Evolutionary conservation across 1,140 invertebrate species (phyloP).

Genomic region (Drosophila mayri): DNA sequence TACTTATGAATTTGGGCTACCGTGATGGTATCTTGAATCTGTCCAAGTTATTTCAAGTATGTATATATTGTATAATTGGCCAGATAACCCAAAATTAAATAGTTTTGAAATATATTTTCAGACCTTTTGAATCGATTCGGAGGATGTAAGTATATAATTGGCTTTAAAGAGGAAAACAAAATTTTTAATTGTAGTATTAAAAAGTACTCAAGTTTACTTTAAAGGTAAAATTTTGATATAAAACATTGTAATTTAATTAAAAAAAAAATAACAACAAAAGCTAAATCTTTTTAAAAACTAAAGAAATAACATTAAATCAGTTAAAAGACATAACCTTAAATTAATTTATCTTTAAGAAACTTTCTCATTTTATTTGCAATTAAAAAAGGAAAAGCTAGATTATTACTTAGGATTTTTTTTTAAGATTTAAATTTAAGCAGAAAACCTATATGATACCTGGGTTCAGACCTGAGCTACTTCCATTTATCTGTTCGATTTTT

Average conservation of each 20-base stretch:
- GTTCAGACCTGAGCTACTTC: background rate
- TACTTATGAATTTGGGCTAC: conserved; percentile 27
- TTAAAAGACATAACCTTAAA: background rate
- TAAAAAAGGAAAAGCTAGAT: background rate
- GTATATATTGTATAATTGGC: background rate
- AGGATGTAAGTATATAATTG: background rate
- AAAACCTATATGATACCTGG: background rate
- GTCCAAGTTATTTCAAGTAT: conserved; percentile 8
- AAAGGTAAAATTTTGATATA: background rate
- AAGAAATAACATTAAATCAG: background rate
- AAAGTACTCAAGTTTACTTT: too few relatives aligned
- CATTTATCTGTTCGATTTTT: background rate
- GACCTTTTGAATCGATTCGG: background rate
- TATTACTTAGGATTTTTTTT: too few relatives aligned
- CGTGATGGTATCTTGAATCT: conserved; percentile 6
- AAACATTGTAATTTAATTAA: background rate
- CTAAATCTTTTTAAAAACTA: background rate
- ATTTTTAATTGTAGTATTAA: too few relatives aligned
- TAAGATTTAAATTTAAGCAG: too few relatives aligned
- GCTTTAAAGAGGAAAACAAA: background rate
- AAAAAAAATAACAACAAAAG: too few relatives aligned
- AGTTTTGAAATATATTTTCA: conserved; percentile 1
- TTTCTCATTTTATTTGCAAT: too few relatives aligned
- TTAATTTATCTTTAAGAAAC: background rate
- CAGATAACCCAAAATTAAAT: conserved; percentile 5